These are phyloP conservation scores for Sanderia malayensis DNA, from an alignment of 30 jellyfish, hydroid and myxozoan species.

Conservation along the genomic window DNA sequence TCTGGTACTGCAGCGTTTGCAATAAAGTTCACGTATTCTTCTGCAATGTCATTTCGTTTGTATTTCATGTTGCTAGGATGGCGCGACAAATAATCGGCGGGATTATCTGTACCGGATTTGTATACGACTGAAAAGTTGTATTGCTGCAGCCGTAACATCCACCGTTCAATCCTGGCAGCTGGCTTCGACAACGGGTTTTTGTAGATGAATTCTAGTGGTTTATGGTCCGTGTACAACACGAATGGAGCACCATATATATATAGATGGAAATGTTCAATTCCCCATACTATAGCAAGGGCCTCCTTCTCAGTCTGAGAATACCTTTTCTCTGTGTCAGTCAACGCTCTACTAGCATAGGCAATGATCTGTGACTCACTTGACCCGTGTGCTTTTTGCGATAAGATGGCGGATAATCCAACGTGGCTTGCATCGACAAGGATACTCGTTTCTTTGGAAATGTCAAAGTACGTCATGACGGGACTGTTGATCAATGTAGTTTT, in stretches of 20 bases:
- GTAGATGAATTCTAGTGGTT: not conserved
- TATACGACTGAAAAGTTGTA: slow-evolving; percentile 2
- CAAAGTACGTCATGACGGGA: slow-evolving; percentile 16
- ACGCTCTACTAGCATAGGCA: slow-evolving; percentile 44
- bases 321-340: slow-evolving; percentile 30
- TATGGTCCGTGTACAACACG: slow-evolving; percentile 19
- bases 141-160: slow-evolving; percentile 2
- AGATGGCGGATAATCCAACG: slow-evolving; percentile 15
- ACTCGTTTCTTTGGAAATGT: slow-evolving; percentile 1
- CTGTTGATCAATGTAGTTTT: not conserved
- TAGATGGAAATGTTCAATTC: slow-evolving; percentile 33
- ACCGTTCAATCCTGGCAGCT: not conserved
- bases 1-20: slow-evolving; percentile 31
- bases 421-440: slow-evolving; percentile 23
- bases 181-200: slow-evolving; percentile 7
- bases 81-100: slow-evolving; percentile 6
- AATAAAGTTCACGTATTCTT: slow-evolving; percentile 31
- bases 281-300: slow-evolving; percentile 32
- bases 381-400: slow-evolving; percentile 16
- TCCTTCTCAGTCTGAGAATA: slow-evolving; percentile 52
- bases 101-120: slow-evolving; percentile 11
- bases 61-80: not conserved
- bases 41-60: slow-evolving; percentile 27
- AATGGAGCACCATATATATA: slow-evolving; percentile 35
- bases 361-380: not conserved